Conservation (phyloP, 2,888 invertebrate genomes). For the Tipula helvola region DNA sequence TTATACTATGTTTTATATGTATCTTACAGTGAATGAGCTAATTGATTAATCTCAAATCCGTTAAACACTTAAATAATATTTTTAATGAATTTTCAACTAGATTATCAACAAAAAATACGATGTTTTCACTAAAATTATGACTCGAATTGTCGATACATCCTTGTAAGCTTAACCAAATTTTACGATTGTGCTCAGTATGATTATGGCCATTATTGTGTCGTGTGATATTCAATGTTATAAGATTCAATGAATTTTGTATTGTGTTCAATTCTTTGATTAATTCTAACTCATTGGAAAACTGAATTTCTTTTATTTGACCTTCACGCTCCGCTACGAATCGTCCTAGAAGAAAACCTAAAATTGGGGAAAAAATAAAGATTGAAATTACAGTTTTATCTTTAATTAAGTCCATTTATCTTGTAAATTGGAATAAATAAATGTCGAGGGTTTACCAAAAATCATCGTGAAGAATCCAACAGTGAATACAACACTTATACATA, state of each 20-base stretch:
- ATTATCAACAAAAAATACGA: slow-evolving; percentile 25
- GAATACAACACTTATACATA: slow-evolving; percentile 31
- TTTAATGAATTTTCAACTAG: slow-evolving; percentile 28
- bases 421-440: background rate
- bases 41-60: background rate
- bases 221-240: slow-evolving; percentile 9
- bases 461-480: slow-evolving; percentile 34
- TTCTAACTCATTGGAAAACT: slow-evolving; percentile 19
- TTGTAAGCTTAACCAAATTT: slow-evolving; percentile 31
- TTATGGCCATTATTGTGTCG: background rate
- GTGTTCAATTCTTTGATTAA: slow-evolving; percentile 10
- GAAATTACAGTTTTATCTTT: background rate
- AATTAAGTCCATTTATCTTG: too few relatives aligned
- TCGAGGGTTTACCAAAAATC: slow-evolving; percentile 26
- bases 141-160: slow-evolving; percentile 31
- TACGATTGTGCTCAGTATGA: slow-evolving; percentile 23
- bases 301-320: slow-evolving; percentile 26
- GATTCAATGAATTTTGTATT: slow-evolving; percentile 20
- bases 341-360: slow-evolving; percentile 33
- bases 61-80: slow-evolving; percentile 7
- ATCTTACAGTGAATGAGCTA: background rate
- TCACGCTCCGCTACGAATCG: slow-evolving; percentile 33
- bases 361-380: background rate
- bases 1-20: background rate
- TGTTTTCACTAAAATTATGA: slow-evolving; percentile 28